Evolutionary conservation across 2,113 vertebrate species (phyloP), one percentile per base, ranked within the genome.

Genomic region (Azemiops feae): DNA sequence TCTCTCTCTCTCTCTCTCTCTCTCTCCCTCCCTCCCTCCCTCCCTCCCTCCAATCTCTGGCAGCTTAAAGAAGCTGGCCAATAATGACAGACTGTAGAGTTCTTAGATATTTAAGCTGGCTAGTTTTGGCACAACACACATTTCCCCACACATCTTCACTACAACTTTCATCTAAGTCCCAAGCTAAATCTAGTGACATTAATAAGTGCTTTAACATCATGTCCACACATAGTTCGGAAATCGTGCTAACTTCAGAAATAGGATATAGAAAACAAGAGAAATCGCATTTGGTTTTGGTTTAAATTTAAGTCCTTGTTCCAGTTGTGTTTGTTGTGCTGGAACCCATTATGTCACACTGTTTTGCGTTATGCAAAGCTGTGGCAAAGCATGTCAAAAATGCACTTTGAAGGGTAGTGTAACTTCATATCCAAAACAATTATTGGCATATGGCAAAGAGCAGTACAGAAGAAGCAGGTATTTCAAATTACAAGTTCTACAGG

Each of bases 391-490:
- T 94, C 12, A 94, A 95, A 95, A 96, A 96, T 90, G 87, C 90
- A 96, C 94, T 95, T 64, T 50, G 94, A 97, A 96, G 94, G 53
- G 93, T 94, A 96, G 96, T 96, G 95, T 93, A 45, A 93, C 96
- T 96, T 96, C 30, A 95, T 95, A 94, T 95, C 93, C 95, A 94
- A 97, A 97, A 95, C 94, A 97, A 97, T 93, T 94, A 95, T 53
- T 52, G 90, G 90, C 52, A 55, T 96, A 89, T 91, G 93, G 94
- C 93, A 96, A 95, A 93, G 50, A 39, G 27, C 91, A 92, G 57
- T 30, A 90, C 60, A 90, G 87, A n/a, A 95, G 91, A 92, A 88
- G 60, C 93, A 96, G 92, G 88, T 95, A 96, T 87, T 93, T 89
- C 92, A 96, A 95, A 92, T 94, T 92, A 95, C 94, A 92, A 92